Evolutionary conservation across 2,888 invertebrate species (phyloP).

Genomic region (Drosophila paramelanica): DNA sequence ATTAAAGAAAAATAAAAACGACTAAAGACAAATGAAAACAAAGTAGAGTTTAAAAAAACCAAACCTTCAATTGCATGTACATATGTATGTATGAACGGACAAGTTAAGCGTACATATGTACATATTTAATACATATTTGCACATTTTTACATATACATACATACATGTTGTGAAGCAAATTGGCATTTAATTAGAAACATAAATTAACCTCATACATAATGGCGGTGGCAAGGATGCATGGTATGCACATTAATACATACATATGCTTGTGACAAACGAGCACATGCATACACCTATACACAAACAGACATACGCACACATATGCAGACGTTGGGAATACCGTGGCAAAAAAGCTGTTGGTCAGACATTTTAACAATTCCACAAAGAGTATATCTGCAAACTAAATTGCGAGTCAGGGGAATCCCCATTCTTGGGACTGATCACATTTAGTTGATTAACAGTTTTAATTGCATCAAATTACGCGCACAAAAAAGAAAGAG

Average conservation of each 20-base stretch:
- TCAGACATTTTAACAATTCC: constrained; percentile 27
- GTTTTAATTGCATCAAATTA: neutral
- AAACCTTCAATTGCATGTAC: neutral
- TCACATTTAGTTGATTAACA: neutral
- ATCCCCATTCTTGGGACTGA: neutral
- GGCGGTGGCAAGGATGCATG: constrained; percentile 7
- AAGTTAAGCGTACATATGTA: neutral
- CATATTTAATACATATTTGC: constrained; percentile 1
- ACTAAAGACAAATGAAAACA: neutral
- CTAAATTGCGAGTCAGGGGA: neutral
- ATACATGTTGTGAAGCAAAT: constrained; percentile 1
- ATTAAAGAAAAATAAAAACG: neutral
- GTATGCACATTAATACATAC: constrained; percentile 22
- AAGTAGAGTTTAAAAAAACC: neutral
- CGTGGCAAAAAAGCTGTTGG: constrained; percentile 22
- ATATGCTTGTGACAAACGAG: constrained; percentile 19
- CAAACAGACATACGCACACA: constrained; percentile 11
- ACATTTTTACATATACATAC: constrained; percentile 6
- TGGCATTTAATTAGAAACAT: constrained; percentile 16
- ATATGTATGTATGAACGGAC: neutral
- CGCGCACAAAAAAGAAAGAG: constrained; percentile 12
- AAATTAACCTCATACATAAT: constrained; percentile 7
- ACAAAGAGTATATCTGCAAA: neutral
- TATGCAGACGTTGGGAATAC: constrained; percentile 5
- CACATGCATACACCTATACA: constrained; percentile 28